These are phyloP conservation scores for Rhadinocentrus ornatus DNA, from an alignment of 2,797 vertebrate species.

Conservation along the genomic window DNA sequence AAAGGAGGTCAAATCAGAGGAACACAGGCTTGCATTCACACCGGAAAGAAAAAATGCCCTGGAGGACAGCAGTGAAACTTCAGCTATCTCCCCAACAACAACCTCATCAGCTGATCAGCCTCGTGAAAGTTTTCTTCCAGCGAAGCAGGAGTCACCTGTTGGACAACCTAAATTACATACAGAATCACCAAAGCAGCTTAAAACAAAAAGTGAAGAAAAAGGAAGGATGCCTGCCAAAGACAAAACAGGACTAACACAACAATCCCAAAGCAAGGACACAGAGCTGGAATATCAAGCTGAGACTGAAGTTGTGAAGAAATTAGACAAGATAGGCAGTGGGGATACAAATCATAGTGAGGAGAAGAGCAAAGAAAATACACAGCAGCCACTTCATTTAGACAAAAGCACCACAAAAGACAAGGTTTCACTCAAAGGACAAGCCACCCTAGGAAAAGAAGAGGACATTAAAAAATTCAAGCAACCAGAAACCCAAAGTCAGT, in stretches of 20 bases:
- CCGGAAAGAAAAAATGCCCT: constrained; percentile 30
- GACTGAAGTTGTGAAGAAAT: constrained; percentile 13
- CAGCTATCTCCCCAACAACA: constrained; percentile 19
- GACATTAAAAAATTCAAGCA: constrained; percentile 21
- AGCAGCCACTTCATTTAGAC: constrained; percentile 14
- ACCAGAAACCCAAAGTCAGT: constrained; percentile 6
- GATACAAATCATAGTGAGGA: constrained; percentile 29
- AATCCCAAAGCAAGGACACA: constrained; percentile 20
- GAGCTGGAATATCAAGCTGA: constrained; percentile 14
- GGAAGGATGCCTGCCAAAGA: constrained; percentile 8
- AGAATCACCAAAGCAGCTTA: constrained; percentile 8
- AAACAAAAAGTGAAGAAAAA: constrained; percentile 38
- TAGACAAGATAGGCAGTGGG: constrained; percentile 4
- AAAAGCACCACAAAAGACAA: constrained; percentile 23
- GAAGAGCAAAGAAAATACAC: constrained; percentile 28
- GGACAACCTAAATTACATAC: constrained; percentile 25
- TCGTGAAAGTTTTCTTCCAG: constrained; percentile 27
- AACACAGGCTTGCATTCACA: constrained; percentile 31
- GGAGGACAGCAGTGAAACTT: constrained; percentile 20
- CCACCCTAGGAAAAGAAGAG: constrained; percentile 17
- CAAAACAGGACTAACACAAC: constrained; percentile 14
- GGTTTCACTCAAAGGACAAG: constrained; percentile 13
- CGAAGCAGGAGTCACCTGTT: constrained; percentile 15
- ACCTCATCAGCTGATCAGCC: constrained; percentile 8
- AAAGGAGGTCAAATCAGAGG: constrained; percentile 48